Base-by-base conservation (phyloP, 2,113 vertebrate species). In the Synchiropus splendidus region DNA sequence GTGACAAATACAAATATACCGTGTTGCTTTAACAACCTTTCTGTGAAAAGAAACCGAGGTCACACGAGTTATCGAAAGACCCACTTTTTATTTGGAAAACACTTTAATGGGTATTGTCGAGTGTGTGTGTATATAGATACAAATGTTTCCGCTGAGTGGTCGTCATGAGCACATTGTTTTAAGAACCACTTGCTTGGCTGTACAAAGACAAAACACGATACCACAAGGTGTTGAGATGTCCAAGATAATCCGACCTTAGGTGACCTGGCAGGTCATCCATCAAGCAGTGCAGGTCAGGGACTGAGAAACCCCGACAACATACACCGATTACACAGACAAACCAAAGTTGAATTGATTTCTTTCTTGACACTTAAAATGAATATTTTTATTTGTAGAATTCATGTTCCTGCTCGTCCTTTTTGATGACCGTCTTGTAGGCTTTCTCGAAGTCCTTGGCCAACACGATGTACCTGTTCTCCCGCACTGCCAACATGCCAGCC, bases 381-480 rank as follows among this genome's bases (percentile, higher is more conserved):
- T 3, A n/a, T 16, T 6, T 72, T 83, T 89, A 96, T 60, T 96
- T 96, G 83, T 96, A 96, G 80, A 96, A 96, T 60, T 96, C 92
- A 1, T 96, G 92, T 56, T 96, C 92, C 68, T 96, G 92, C 48
- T 96, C 92, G 0, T 96, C 92, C 67, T 93, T 94, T 75, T 90
- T 94, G 80, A 96, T 96, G 57, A 93, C 91, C 0, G 89, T 96
- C 76, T 94, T 96, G 70, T 96, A 96, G 0, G 92, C 92, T 51
- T 94, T 94, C 63, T 96, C 92, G 1, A 96, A 96, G 78, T 96
- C 92, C 77, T 96, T 94, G 58, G 89, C 90, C 74, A 96, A 59
- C 39, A 96, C 92, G 3, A 96, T 94, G 71, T 96, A 96, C 9
- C 92, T 78, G 76, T 96, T 96, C 75, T 96, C 92, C 1, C 92